Conservation (phyloP, 2,888 invertebrate species). For the Patella pellucida region DNA sequence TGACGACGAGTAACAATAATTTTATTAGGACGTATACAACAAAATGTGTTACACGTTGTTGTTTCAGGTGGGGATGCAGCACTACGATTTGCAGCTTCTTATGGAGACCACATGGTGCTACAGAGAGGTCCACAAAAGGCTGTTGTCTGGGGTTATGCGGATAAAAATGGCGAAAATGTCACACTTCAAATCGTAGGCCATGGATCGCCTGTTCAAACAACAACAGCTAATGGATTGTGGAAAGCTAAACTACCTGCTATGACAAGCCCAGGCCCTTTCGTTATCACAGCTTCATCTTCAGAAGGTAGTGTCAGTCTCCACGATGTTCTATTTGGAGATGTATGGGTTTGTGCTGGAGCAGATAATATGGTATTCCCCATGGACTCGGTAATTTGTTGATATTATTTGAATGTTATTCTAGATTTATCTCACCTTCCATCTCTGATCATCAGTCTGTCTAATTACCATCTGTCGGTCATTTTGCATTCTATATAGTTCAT, state of each 20-base stretch:
- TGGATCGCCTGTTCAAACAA: conserved; percentile 13
- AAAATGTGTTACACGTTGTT: no score
- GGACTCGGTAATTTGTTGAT: no score
- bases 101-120: conserved; percentile 44
- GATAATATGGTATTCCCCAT: conserved; percentile 51
- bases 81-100: conserved; percentile 29
- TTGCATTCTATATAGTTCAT: no score
- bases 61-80: not conserved
- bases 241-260: conserved; percentile 43
- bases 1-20: no score
- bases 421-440: no score
- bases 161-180: conserved; percentile 31
- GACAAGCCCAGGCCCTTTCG: conserved; percentile 41
- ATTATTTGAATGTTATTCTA: no score
- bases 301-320: conserved; percentile 40
- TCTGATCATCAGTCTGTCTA: no score
- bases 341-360: conserved; percentile 67
- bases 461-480: no score
- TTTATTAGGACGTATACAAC: no score
- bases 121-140: conserved; percentile 42
- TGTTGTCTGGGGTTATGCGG: conserved; percentile 42
- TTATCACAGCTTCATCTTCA: conserved; percentile 42
- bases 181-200: conserved; percentile 22
- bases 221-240: conserved; percentile 33
- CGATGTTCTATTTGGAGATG: conserved; percentile 66